Base-by-base conservation (phyloP, 1,140 invertebrate genomes). In the Cherax destructor region DNA sequence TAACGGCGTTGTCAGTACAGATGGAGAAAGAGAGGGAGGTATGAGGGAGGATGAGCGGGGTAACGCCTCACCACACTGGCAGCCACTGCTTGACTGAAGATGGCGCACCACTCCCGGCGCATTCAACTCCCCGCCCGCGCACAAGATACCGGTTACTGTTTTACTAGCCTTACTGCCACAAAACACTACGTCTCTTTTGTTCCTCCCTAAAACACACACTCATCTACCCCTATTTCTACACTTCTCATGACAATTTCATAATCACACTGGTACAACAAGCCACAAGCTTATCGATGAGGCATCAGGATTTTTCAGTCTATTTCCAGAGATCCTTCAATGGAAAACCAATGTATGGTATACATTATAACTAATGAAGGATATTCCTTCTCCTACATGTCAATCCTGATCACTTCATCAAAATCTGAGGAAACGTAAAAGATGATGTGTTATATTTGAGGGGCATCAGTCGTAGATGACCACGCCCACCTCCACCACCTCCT, bases 51-150 rank as follows among this genome's bases (percentile, higher is more conserved):
- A 21, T 21, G 79, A 24, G 79, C n/a, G 49, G 41, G 50, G 47
- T 9, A n/a, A 47, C 16, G 18, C 50, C 79, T 59, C 79, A 81
- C 79, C 79, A 56, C 79, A 24, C 9, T 56, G 50, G 24, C 79
- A 81, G 79, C 79, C 79, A 81, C 79, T 59, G 79, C 79, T 81
- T 50, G 79, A 81, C 79, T 81, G 79, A 59, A 81, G 79, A 81
- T 47, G 79, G 79, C 79, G 79, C 79, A 30, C 79, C 50, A 16
- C 10, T 56, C 79, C 50, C 50, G 79, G 79, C 79, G 79, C 79
- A 81, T 81, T 81, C 79, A 81, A 81, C 79, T 81, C 79, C 79
- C 79, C 24, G 69, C 69, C n/a, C 69, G 30, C 65, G 6, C 52
- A 18, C 5, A 21, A 18, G 65, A 18, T 69, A 69, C 65, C 52